These are phyloP conservation scores for Trichopoda pennipes DNA, from an alignment of 2,888 invertebrate species.

Conservation along the genomic window DNA sequence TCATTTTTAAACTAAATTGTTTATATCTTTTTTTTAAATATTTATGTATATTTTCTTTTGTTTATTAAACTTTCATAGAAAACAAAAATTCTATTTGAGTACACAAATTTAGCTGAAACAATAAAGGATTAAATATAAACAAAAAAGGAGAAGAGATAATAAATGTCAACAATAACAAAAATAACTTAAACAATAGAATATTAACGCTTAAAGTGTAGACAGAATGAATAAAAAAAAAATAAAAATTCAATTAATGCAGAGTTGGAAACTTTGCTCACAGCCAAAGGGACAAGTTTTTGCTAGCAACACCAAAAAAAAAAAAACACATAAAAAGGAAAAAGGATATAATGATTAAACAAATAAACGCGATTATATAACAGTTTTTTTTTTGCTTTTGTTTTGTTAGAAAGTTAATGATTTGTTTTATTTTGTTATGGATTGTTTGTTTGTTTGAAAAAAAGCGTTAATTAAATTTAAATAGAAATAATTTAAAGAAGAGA, in stretches of 20 bases:
- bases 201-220: conserved; percentile 9
- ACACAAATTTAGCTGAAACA: conserved; percentile 47
- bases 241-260: conserved; percentile 29
- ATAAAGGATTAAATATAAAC: conserved; percentile 58
- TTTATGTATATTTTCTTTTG: too few species aligned
- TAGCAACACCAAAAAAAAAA: conserved; percentile 18
- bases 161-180: conserved; percentile 47
- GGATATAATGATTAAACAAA: conserved; percentile 18
- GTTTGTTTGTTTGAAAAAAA: background rate
- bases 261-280: conserved; percentile 34
- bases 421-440: conserved; percentile 11
- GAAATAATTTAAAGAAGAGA: background rate
- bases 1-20: too few species aligned
- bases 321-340: conserved; percentile 4
- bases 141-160: conserved; percentile 34
- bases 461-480: background rate
- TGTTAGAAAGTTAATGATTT: conserved; percentile 40
- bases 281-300: conserved; percentile 45
- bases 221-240: conserved; percentile 25
- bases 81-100: conserved; percentile 18
- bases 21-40: too few species aligned
- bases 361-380: conserved; percentile 18
- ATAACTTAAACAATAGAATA: conserved; percentile 39
- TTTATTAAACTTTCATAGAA: background rate
- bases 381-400: too few species aligned